Base-by-base conservation (phyloP, 2,113 vertebrate genomes). In the Australoheros scitulus region DNA sequence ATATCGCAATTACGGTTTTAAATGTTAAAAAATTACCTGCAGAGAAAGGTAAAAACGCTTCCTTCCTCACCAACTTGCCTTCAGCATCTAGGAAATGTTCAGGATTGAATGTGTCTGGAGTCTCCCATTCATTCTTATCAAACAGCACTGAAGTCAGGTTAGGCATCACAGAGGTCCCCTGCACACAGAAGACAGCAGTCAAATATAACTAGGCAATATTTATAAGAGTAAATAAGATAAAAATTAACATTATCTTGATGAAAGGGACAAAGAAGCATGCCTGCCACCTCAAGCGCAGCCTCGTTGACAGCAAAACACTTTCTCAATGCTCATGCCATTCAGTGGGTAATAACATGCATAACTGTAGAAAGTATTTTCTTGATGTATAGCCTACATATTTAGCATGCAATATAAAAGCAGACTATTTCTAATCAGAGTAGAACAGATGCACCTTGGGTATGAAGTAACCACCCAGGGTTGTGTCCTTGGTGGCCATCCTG, bases 31-130 rank as follows among this genome's bases (percentile, higher is more conserved):
- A 10, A 3, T 80, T 86, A 98, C 97, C 96, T 92, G 96, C 92
- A 88, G 97, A 97, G 91, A 98, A 98, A 72, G 97, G 95, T 77
- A 97, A 61, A 81, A 97, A 96, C 79, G 95, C 91, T 20, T 96
- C 97, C 57, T 52, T 93, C 86, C 93, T 96, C 86, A 94, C 93
- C 92, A 97, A 96, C 87, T 95, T 95, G 72, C 96, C 96, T 3
- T 97, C 95, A 47, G 81, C 59, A 76, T 97, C 95, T 82, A 97
- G 92, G 84, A 97, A 98, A 88, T 97, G 97, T 65, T 92, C 94
- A 0, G 97, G 97, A 86, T 98, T 97, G 89, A 98, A 98, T 1
- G 61, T 94, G 77, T 96, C 88, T 4, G 96, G 95, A 22, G 95
- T 97, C 77, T 96, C 94, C 96, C 97, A 97, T 82, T 95, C 95